Evolutionary conservation across 1,140 invertebrate genomes (phyloP), one percentile per base, ranked within the genome.

Genomic region (Musca domestica): DNA sequence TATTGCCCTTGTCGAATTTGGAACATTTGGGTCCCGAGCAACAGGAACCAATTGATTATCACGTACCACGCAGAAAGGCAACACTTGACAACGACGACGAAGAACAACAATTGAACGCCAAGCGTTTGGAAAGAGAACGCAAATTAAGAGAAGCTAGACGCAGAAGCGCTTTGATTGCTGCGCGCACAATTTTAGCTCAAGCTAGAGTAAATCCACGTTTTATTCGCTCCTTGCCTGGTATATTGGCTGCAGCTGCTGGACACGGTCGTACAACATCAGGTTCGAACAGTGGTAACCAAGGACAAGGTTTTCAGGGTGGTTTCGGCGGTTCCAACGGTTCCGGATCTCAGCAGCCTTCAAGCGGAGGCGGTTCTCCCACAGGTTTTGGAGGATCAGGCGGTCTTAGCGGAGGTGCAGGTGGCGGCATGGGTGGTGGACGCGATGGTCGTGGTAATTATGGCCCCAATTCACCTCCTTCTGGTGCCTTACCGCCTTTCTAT

Each of bases 41-140:
- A 83, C 92, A 94, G 54, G 91, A 93, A 71, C 92, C 93, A 0
- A 94, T 95, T 64, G 91, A 95, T 76, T 95, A 95, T 80, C 92
- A 91, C 72, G 91, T 95, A 67, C 92, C 92, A 17, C 93, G 92
- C 80, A 88, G 89, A 66, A 85, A 88, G 69, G 87, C 89, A 20
- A 87, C 90, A 70, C 81, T 83, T 14, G 87, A 90, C 75, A 88
- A 91, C 65, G 85, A 86, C 27, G 83, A 86, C 69, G 79, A 77
- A 56, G 76, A 79, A 49, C 68, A 65, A 47, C 10, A 14, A 34
- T 66, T 76, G 22, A 75, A 79, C 69, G 71, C 72, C 6, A 67
- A 71, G 0, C 71, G 76, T 3, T 20, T 74, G 54, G 77, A 82
- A 67, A 70, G 75, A 20, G 77, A 74, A 47, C 73, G 74, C 41